Evolutionary conservation across 1,140 invertebrate species (phyloP), one percentile per base, ranked within the genome.

Genomic region (Drosophila pectinifera): DNA sequence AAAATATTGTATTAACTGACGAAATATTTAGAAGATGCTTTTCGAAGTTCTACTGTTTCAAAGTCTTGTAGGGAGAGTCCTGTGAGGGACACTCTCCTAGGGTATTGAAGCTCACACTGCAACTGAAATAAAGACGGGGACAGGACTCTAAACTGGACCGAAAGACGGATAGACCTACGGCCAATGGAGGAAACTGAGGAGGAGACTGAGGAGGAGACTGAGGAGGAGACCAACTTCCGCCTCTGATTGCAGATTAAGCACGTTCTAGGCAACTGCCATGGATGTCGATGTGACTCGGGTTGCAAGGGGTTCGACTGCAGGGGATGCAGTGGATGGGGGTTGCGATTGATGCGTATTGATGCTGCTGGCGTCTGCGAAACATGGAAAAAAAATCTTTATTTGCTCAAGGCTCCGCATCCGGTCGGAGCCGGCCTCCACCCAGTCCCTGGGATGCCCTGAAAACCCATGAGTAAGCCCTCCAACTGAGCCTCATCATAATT

Each of bases 191-290:
- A 36, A n/a, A 24, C 38, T 24, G 28, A 5, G 67, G 13, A 53
- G 56, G 57, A 38, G 70, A 84, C 67, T n/a, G n/a, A n/a, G n/a
- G n/a, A n/a, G 49, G 31, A 36, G 18, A 24, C 38, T 24, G 28
- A 5, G 67, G 13, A 53, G 56, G 57, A 38, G 70, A 84, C 67
- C 68, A 89, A 89, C 84, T 88, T 88, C 84, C 84, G 84, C 72
- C 68, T 83, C 64, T 88, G 84, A 88, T 88, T 89, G 84, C 84
- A 88, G 84, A 88, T 88, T 84, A 88, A 84, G 84, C 84, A 89
- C 84, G 84, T 88, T 89, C 72, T 74, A 76, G 67, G 49, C 70
- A 78, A 55, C 74, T 72, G 69, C 39, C 68, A 59, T n/a, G 43
- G 34, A 24, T 42, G 57, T 31, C 49, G 49, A 53, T 53, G 49